These are phyloP conservation scores for Scartelaos histophorus DNA, from an alignment of 2,113 vertebrate species.

Conservation along the genomic window DNA sequence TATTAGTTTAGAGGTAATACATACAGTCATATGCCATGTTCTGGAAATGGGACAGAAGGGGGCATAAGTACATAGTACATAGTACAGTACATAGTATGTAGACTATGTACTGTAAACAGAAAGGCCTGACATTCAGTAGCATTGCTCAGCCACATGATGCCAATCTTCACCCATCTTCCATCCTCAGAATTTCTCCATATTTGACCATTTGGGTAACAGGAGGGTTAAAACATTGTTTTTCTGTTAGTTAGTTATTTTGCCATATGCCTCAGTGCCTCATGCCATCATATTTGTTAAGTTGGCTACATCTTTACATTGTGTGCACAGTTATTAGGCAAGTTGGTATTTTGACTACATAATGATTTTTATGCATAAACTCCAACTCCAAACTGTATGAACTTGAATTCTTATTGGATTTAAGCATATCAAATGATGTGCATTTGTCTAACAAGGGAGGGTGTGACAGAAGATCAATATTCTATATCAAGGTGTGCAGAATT, in stretches of 20 bases:
- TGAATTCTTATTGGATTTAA: too few species aligned
- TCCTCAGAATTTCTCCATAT: not conserved
- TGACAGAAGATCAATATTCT: too few species aligned
- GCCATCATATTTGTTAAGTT: not conserved
- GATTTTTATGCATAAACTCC: too few species aligned
- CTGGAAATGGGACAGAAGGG: not conserved
- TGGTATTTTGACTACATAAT: too few species aligned
- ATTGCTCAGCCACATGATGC: slow-evolving; percentile 56
- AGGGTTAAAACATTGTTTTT: slow-evolving; percentile 7
- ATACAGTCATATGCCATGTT: not conserved
- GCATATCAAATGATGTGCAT: too few species aligned
- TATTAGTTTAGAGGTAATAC: not conserved
- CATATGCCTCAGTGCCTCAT: not conserved
- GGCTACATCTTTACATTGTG: not conserved
- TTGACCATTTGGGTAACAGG: slow-evolving; percentile 26
- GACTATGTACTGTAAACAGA: not conserved
- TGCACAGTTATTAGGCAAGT: too few species aligned
- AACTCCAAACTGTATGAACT: too few species aligned
- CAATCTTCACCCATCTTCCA: slow-evolving; percentile 34
- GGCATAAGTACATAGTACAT: not conserved
- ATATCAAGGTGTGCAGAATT: too few species aligned
- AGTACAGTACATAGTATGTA: too few species aligned
- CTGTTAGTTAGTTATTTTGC: not conserved
- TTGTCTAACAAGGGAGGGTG: too few species aligned
- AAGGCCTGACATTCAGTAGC: slow-evolving; percentile 8